A percentile compares a stretch with the other conserved stretches of the same genome.
These are phyloP conservation scores for Naso thynnoides DNA, from an alignment of 2,797 vertebrate genomes.

Conservation along the genomic window DNA sequence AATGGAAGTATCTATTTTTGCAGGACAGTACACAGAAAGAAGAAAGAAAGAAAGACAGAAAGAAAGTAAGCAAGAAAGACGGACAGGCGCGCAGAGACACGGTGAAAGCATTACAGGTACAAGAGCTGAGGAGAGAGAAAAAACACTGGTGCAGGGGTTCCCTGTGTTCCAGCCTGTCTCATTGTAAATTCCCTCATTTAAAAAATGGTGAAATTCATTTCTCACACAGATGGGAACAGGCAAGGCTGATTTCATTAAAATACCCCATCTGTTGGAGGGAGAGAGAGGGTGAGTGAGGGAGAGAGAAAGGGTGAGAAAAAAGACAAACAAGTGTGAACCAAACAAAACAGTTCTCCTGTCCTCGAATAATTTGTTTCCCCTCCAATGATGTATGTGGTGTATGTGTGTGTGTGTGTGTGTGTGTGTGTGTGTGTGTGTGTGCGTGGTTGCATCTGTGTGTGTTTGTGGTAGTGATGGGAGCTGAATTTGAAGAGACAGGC, in stretches of 20 bases:
- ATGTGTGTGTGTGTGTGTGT: constrained; percentile 29
- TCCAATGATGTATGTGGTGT: constrained; percentile 49
- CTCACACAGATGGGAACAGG: constrained; percentile 83
- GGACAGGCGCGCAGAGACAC: constrained; percentile 2
- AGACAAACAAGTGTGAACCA: constrained; percentile 72
- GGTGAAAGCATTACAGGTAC: constrained; percentile 38
- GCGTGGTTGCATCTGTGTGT: constrained; percentile 24
- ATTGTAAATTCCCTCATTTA: constrained; percentile 79
- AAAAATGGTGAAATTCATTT: constrained; percentile 81
- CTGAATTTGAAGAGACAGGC: constrained; percentile 64
- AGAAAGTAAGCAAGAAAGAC: constrained; percentile 10
- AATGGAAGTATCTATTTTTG: neutral
- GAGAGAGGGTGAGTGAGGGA: constrained; percentile 38
- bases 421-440: constrained; percentile 28
- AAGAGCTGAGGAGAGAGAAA: constrained; percentile 30
- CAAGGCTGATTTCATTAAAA: constrained; percentile 83
- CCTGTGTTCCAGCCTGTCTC: constrained; percentile 70
- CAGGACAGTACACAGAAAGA: no score
- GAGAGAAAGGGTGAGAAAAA: constrained; percentile 9
- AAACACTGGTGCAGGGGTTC: constrained; percentile 47
- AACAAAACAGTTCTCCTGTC: constrained; percentile 75
- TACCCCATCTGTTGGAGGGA: constrained; percentile 75
- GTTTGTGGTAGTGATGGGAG: constrained; percentile 62
- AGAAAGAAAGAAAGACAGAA: constrained; percentile 5
- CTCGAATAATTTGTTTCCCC: constrained; percentile 74